Evolutionary conservation across 2,113 vertebrate species (phyloP).

Genomic region (Bucco capensis): DNA sequence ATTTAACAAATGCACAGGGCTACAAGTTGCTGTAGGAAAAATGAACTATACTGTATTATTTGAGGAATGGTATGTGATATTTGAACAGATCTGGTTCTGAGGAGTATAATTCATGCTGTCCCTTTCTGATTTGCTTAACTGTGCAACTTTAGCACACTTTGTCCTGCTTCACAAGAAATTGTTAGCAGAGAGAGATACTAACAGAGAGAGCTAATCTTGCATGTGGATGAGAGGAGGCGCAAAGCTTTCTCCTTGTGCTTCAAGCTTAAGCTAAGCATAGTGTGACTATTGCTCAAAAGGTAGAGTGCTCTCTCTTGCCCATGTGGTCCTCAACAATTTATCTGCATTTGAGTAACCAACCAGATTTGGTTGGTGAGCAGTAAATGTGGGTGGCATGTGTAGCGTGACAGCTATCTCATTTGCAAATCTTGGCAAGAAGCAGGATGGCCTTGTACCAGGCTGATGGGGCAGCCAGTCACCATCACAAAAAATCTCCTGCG

Average conservation of each 20-base stretch:
- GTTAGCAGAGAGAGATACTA: not conserved
- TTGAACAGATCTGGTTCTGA: not conserved
- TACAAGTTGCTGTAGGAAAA: not conserved
- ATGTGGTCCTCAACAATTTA: not conserved
- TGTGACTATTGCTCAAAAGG: not conserved
- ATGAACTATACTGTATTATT: not conserved
- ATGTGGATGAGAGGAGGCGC: not conserved
- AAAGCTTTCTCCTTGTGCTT: not conserved
- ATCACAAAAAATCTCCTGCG: not conserved
- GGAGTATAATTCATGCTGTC: not conserved
- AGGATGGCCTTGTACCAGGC: not conserved
- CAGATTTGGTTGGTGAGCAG: not conserved
- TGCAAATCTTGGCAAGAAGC: not conserved
- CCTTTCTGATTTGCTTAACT: not conserved
- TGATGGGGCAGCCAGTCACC: not conserved
- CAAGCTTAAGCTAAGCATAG: not conserved
- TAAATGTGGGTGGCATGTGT: accelerated
- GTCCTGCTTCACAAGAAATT: not conserved
- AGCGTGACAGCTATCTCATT: not conserved
- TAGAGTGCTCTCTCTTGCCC: not conserved
- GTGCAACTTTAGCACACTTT: not conserved
- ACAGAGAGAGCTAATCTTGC: not conserved
- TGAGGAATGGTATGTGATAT: not conserved
- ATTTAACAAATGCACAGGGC: not conserved
- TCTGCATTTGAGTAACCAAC: not conserved